Evolutionary conservation across 2,797 vertebrate genomes (phyloP).

Genomic region (Psittacula derbiana): DNA sequence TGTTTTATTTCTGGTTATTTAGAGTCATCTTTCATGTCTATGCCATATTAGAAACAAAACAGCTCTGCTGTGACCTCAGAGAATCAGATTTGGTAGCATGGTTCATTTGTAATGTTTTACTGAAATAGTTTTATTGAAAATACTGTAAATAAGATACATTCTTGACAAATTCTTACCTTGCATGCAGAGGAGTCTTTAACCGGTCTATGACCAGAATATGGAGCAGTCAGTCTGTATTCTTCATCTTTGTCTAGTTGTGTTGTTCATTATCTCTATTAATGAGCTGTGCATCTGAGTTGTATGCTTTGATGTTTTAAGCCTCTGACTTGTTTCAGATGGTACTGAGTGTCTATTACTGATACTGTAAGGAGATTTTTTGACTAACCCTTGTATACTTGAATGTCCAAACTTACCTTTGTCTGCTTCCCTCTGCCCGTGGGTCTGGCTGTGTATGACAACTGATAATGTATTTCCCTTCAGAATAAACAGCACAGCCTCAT

Average conservation of each 20-base stretch:
- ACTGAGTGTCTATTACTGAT: background rate
- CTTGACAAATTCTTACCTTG: background rate
- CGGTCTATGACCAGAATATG: background rate
- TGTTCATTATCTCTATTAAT: background rate
- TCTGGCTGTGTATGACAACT: background rate
- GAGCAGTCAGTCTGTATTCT: background rate
- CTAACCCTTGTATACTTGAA: background rate
- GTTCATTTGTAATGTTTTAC: background rate
- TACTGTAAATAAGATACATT: background rate
- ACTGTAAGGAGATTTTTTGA: background rate
- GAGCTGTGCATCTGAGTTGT: background rate
- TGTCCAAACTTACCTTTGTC: background rate
- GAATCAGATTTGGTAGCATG: background rate
- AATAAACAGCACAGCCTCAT: background rate
- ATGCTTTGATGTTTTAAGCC: background rate
- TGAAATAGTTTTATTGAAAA: background rate
- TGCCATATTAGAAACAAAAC: background rate
- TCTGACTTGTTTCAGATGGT: background rate
- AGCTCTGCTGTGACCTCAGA: background rate
- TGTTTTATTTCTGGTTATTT: background rate
- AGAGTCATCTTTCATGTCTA: background rate
- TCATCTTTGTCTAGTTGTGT: background rate
- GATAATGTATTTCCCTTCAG: background rate
- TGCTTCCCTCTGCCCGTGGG: background rate
- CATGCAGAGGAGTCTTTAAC: background rate